These are phyloP conservation scores for Ageneiosus marmoratus DNA, from an alignment of 2,113 vertebrate genomes.

Conservation along the genomic window DNA sequence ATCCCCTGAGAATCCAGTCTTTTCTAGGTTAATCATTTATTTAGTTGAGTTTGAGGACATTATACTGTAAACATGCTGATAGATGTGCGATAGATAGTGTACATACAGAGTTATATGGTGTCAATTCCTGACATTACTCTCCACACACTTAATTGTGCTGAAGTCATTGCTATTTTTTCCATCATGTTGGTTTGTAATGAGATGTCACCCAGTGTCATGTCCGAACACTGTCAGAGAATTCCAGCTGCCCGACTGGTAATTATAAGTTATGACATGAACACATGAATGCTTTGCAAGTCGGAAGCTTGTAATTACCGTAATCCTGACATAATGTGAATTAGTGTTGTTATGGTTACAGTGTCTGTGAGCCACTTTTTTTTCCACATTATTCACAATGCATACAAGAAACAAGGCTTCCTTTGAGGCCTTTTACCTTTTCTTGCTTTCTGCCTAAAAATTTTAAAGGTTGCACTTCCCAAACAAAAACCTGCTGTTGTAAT, in stretches of 20 bases:
- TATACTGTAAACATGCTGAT: not conserved
- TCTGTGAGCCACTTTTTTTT: slow-evolving; percentile 2
- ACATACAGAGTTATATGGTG: not conserved
- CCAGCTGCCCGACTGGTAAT: not conserved
- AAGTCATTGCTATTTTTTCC: not conserved
- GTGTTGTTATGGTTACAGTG: slow-evolving; percentile 8
- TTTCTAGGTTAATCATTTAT: not conserved
- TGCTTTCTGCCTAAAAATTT: not conserved
- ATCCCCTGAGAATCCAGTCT: not conserved
- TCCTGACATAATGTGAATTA: not conserved
- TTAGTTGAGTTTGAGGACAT: not conserved
- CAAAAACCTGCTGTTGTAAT: not conserved
- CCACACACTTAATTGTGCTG: not conserved
- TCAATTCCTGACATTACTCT: not conserved
- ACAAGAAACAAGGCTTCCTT: not conserved
- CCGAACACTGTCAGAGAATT: slow-evolving; percentile 13
- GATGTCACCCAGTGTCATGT: not conserved
- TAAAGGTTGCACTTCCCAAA: not conserved
- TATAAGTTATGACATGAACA: not conserved
- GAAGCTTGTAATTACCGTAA: slow-evolving; percentile 8
- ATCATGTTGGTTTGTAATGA: not conserved
- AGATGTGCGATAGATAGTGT: not conserved
- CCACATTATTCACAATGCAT: not conserved
- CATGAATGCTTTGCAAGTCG: not conserved
- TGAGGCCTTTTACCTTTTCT: not conserved